phyloP scores from a whole-genome alignment of 2,113 vertebrate genomes.

The Bagarius yarrelli region DNA sequence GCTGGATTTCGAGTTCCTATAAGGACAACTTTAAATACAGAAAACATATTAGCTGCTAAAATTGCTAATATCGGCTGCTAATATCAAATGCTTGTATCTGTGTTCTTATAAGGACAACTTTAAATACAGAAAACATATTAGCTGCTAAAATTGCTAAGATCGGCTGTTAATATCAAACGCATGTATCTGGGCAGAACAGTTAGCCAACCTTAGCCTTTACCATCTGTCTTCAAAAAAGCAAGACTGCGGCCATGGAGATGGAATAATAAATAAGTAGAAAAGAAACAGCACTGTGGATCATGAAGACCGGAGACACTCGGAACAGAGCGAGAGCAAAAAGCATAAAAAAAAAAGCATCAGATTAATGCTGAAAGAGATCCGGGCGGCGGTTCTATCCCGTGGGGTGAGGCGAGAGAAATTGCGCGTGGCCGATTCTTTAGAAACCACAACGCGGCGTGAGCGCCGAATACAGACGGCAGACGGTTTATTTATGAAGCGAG shows the following conservation, averaged over 20 bases:
- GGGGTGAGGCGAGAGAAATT: conserved; percentile 30
- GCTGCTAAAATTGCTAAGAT: conserved; percentile 3
- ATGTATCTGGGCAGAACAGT: conserved; percentile 43
- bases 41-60: conserved; percentile 24
- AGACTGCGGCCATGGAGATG: conserved; percentile 28
- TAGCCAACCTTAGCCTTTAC: conserved; percentile 34
- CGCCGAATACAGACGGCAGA: conserved; percentile 23
- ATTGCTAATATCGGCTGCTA: not conserved
- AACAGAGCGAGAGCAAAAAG: conserved; percentile 7
- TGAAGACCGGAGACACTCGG: conserved; percentile 15
- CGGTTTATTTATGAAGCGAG: conserved; percentile 46
- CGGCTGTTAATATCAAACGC: not conserved
- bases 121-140: conserved; percentile 16
- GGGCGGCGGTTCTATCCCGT: not conserved
- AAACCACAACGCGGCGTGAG: conserved; percentile 20
- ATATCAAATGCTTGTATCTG: too few relatives aligned
- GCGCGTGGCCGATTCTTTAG: conserved; percentile 18
- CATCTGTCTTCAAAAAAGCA: conserved; percentile 41
- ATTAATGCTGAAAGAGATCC: conserved; percentile 13
- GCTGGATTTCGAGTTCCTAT: conserved; percentile 21
- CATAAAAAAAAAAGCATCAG: conserved; percentile 38
- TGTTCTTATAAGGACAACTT: not conserved
- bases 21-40: not conserved
- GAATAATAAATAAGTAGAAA: conserved; percentile 40
- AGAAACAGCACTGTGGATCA: not conserved